A percentile compares a stretch with the other conserved stretches of the same genome.
phyloP scores from a whole-genome alignment of 2,113 vertebrate genomes.

The Xiphophorus couchianus region DNA sequence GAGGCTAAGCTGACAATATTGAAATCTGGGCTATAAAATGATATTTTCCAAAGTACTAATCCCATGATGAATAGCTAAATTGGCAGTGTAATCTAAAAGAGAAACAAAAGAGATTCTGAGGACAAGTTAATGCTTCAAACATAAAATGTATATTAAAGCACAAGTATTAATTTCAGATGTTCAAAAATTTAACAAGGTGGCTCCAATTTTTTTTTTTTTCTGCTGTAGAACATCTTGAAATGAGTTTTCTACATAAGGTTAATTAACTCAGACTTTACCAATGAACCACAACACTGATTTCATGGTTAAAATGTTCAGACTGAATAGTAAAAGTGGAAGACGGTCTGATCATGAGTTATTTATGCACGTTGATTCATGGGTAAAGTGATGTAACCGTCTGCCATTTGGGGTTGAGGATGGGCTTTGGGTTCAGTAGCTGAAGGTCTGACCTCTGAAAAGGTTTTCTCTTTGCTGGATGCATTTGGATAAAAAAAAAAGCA shows the following conservation, averaged over 20 bases:
- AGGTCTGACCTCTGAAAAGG: conserved; percentile 5
- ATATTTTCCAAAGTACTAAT: neutral
- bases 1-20: neutral
- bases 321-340: neutral
- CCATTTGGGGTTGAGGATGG: neutral
- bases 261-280: neutral
- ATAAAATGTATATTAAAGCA: neutral
- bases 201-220: neutral
- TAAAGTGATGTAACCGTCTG: conserved; percentile 1
- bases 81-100: neutral
- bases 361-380: neutral
- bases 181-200: neutral
- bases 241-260: no score
- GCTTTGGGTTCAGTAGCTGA: neutral
- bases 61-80: neutral
- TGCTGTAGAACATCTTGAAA: neutral
- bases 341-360: neutral
- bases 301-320: neutral
- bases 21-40: no score
- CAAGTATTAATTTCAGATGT: neutral
- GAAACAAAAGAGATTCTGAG: neutral
- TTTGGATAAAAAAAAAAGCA: neutral
- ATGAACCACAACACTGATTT: neutral
- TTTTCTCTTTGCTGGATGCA: conserved; percentile 1
- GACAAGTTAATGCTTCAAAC: neutral